Percentiles rank a stretch among this genome's conserved stretches.
Conservation (phyloP, 2,113 vertebrate genomes). For the Tenebrosternarchus preto region DNA sequence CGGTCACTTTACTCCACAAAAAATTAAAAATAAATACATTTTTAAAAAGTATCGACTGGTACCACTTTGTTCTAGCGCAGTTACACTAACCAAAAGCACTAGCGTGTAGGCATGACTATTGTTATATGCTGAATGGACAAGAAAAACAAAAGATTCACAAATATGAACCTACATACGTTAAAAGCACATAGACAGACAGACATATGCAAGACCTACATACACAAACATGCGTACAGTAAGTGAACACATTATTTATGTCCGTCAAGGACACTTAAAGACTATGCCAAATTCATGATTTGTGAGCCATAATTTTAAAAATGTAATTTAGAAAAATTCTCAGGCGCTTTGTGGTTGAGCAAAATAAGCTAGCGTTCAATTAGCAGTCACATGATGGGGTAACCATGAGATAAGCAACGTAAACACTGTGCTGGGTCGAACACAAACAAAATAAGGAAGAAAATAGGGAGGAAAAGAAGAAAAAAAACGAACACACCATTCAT, state of each 20-base stretch:
- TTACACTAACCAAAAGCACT: neutral
- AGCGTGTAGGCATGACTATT: neutral
- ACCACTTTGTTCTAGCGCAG: neutral
- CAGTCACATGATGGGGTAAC: neutral
- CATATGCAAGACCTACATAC: too few relatives aligned
- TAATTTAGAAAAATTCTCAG: neutral
- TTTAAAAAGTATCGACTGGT: too few relatives aligned
- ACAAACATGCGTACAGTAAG: neutral
- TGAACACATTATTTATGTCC: neutral
- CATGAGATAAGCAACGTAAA: neutral
- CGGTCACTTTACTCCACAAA: too few relatives aligned
- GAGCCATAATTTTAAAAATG: neutral
- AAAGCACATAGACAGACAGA: neutral
- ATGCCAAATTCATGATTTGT: conserved; percentile 5
- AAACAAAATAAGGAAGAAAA: neutral
- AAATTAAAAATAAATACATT: too few relatives aligned
- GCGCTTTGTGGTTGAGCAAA: neutral
- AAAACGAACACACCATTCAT: too few relatives aligned
- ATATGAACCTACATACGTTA: neutral
- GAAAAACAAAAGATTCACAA: neutral
- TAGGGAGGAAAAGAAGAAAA: neutral
- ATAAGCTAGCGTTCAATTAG: neutral
- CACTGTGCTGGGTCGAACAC: neutral
- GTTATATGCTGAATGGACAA: neutral
- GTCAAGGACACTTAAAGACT: neutral